phyloP scores from a whole-genome alignment of 2,113 vertebrate species.

The Antechinus flavipes region DNA sequence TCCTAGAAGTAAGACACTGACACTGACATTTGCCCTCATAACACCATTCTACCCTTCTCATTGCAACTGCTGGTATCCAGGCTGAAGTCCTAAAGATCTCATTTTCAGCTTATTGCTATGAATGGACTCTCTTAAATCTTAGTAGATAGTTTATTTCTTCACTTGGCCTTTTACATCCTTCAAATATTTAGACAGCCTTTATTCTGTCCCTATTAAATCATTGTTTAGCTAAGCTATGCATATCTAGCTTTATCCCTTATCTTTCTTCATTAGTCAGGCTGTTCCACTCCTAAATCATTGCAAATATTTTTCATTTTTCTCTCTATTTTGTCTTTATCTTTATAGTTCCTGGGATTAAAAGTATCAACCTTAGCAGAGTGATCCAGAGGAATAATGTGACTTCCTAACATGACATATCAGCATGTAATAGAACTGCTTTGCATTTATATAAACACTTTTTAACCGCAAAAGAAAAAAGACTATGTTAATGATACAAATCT shows the following conservation, averaged over 20 bases:
- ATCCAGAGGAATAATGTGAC: not conserved
- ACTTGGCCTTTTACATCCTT: not conserved
- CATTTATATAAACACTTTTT: not conserved
- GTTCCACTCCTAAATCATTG: not conserved
- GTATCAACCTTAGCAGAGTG: not conserved
- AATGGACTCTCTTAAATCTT: constrained; percentile 20
- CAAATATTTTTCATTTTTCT: not conserved
- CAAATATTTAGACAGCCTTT: not conserved
- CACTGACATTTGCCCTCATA: not conserved
- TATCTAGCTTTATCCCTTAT: not conserved
- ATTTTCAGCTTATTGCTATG: not conserved
- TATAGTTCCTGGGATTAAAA: not conserved
- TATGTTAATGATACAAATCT: not conserved
- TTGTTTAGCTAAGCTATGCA: not conserved
- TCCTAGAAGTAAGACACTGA: not conserved
- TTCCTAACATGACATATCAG: not conserved
- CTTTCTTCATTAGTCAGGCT: not conserved
- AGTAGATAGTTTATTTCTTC: not conserved
- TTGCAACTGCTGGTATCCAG: not conserved
- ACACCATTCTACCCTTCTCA: not conserved
- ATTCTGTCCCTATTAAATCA: not conserved
- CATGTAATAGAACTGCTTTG: not conserved
- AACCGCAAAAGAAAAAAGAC: not conserved
- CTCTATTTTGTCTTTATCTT: not conserved
- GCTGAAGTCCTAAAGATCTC: not conserved